Percentiles rank a stretch among this genome's conserved stretches.
Evolutionary conservation across 2,888 invertebrate species (phyloP).

Genomic region (Therioaphis trifolii): DNA sequence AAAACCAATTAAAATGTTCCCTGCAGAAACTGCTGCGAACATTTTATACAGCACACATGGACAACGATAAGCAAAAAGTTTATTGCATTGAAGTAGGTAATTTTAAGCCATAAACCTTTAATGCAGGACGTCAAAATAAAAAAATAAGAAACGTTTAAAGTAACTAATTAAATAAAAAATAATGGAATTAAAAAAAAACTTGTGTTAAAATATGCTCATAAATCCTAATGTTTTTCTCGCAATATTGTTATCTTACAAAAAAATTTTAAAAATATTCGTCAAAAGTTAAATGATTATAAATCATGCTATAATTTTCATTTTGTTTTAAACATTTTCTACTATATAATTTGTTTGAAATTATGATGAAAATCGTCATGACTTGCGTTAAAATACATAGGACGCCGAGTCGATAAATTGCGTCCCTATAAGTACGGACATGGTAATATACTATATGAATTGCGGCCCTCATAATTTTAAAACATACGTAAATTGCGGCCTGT

Average conservation of each 20-base stretch:
- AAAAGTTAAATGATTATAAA: not conserved
- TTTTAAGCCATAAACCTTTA: not conserved
- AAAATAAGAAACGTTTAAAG: not conserved
- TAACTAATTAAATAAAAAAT: not conserved
- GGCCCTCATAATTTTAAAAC: too few species aligned
- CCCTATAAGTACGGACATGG: too few species aligned
- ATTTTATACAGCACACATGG: not conserved
- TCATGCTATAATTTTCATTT: not conserved
- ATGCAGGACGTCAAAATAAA: not conserved
- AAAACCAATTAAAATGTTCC: not conserved
- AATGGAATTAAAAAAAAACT: not conserved
- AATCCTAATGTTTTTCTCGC: not conserved
- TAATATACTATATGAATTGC: too few species aligned
- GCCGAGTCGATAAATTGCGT: too few species aligned
- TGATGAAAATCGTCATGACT: too few species aligned
- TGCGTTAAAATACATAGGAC: too few species aligned
- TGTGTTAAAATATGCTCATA: not conserved
- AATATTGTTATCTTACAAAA: not conserved
- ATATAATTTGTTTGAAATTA: too few species aligned
- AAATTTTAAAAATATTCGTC: not conserved
- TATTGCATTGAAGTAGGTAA: not conserved
- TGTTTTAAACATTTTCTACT: too few species aligned
- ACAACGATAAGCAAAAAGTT: not conserved
- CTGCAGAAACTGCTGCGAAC: not conserved
- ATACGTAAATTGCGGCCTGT: too few species aligned